Conservation (phyloP, 2,797 vertebrate species). For the Mycteria americana region DNA sequence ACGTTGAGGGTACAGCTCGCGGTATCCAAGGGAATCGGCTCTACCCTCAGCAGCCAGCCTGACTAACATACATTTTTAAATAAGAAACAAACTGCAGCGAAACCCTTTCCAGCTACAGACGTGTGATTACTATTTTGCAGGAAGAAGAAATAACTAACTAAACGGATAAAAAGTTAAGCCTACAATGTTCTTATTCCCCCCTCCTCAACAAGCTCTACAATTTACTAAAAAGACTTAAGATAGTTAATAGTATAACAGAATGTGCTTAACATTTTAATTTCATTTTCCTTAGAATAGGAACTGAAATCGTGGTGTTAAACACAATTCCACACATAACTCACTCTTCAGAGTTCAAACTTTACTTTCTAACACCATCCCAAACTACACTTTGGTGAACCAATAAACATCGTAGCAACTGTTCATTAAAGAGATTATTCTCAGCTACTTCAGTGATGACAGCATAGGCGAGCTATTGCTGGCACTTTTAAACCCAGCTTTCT, state of each 20-base stretch:
- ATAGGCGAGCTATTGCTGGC: background rate
- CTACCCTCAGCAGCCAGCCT: background rate
- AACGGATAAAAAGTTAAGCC: background rate
- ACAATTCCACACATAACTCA: background rate
- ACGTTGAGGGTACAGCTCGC: fast-evolving
- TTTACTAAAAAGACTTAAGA: background rate
- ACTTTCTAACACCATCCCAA: background rate
- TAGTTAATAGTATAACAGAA: background rate
- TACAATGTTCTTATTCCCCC: background rate
- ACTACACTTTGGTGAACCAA: background rate
- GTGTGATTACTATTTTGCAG: background rate
- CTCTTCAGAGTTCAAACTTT: background rate
- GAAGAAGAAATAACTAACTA: background rate
- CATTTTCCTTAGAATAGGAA: background rate
- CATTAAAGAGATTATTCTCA: constrained; percentile 58
- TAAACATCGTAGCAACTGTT: background rate
- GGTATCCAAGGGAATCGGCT: fast-evolving
- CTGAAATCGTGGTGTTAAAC: background rate
- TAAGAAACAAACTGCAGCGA: background rate
- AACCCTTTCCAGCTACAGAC: background rate
- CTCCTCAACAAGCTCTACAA: background rate
- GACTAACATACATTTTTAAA: background rate
- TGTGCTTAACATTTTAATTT: background rate
- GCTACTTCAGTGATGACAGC: constrained; percentile 55
- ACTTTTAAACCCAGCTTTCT: constrained; percentile 21